Evolutionary conservation across 2,888 invertebrate genomes (phyloP), one percentile per base, ranked within the genome.

Genomic region (Parnassius mnemosyne): DNA sequence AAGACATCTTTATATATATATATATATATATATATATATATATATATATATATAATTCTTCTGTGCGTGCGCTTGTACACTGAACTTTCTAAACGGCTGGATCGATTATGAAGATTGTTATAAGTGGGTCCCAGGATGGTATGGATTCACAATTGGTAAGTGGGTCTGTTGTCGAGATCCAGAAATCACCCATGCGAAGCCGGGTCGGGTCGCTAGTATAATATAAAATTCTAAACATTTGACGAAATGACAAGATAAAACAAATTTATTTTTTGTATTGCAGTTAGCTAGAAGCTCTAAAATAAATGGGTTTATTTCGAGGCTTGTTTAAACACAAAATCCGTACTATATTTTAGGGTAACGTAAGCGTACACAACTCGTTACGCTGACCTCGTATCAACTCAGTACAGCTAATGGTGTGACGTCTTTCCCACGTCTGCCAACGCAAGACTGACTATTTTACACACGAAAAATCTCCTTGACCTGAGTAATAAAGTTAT

Each of bases 401-500:
- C 47, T 13, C 42, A 42, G 41, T 49, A 42, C 46, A 51, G 43
- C 34, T 60, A 54, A 60, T 54, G 20, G n/a, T 9, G 53, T 62
- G 62, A 62, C 62, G 62, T 62, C 57, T 57, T 53, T 53, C 62
- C 34, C 3, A 9, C 10, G n/a, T 53, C 53, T 57, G 57, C 57
- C 62, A 57, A 62, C 49, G 56, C 52, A 49, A 13, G 13, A 57
- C 53, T 43, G 41, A 51, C 43, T 54, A 16, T 44, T 54, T 53
- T 44, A 53, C 42, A 44, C 25, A 53, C 41, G 47, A 62, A 58
- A 58, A 53, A 50, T 62, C 53, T 25, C 50, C 57, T 52, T 42
- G 57, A 57, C 53, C 50, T 43, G 47, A 43, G 34, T 50, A 58
- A 57, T 62, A 62, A 62, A 62, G 43, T 57, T 62, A 57, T 62